Percentiles rank a stretch among this genome's conserved stretches.
phyloP scores from a whole-genome alignment of 2,888 invertebrate genomes.

The Lissonota sp. region DNA sequence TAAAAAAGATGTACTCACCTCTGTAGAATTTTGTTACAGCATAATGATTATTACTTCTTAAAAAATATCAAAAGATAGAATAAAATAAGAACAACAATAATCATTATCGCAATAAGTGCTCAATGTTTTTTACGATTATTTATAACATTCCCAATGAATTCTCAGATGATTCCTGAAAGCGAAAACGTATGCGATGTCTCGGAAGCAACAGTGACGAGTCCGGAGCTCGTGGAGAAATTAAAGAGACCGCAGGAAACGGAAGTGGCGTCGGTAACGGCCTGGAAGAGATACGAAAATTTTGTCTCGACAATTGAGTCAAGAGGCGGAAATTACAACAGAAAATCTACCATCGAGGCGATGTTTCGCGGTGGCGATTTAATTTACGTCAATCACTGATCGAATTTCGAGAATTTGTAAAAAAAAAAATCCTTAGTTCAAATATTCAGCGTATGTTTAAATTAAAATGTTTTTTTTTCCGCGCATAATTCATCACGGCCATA shows the following conservation, averaged over 20 bases:
- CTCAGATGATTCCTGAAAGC: slow-evolving; percentile 79
- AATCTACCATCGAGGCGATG: slow-evolving; percentile 79
- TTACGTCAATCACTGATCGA: slow-evolving; percentile 68
- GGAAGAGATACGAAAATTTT: slow-evolving; percentile 79
- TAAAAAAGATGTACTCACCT: too few relatives aligned
- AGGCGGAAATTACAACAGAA: slow-evolving; percentile 76
- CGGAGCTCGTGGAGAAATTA: slow-evolving; percentile 66
- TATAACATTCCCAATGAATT: slow-evolving; percentile 12
- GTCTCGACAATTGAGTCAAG: slow-evolving; percentile 76
- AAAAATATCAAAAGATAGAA: slow-evolving; percentile 1
- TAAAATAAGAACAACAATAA: slow-evolving; percentile 14
- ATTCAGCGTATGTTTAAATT: neutral
- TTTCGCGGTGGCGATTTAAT: slow-evolving; percentile 80
- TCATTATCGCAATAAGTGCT: slow-evolving; percentile 4
- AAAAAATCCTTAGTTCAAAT: slow-evolving; percentile 42
- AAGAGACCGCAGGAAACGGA: slow-evolving; percentile 75
- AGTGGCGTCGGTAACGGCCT: slow-evolving; percentile 78
- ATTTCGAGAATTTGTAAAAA: neutral
- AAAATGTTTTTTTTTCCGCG: neutral
- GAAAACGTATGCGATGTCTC: slow-evolving; percentile 72
- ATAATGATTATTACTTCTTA: too few relatives aligned
- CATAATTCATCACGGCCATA: slow-evolving; percentile 42
- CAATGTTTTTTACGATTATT: slow-evolving; percentile 14
- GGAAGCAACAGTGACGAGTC: slow-evolving; percentile 68
- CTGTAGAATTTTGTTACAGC: too few relatives aligned